Percentiles rank a stretch among this genome's conserved stretches.
These are phyloP conservation scores for Eilema griseolum DNA, from an alignment of 2,888 invertebrate species.

Conservation along the genomic window DNA sequence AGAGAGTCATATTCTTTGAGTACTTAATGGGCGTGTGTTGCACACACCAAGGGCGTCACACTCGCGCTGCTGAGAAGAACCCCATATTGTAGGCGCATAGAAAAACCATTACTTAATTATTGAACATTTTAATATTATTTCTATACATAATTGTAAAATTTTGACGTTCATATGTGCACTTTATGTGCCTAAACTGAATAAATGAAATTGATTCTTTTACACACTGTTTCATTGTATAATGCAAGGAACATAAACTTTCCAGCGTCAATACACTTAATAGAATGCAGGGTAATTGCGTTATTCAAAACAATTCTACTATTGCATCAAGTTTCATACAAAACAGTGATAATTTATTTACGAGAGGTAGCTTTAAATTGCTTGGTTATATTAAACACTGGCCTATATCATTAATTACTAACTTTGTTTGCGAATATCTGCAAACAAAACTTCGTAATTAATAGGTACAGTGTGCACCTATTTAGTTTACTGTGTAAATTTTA, in stretches of 20 bases:
- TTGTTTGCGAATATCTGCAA: slow-evolving; percentile 9
- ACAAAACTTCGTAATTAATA: slow-evolving; percentile 14
- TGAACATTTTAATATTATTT: no score
- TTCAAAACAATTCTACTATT: neutral
- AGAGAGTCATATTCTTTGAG: no score
- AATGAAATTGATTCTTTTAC: no score
- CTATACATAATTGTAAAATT: no score
- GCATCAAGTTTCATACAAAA: slow-evolving; percentile 1
- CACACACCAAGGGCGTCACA: no score
- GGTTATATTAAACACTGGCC: slow-evolving; percentile 15
- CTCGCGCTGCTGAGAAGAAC: no score
- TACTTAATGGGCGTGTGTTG: no score
- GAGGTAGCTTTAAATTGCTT: slow-evolving; percentile 13
- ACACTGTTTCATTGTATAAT: no score
- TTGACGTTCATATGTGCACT: no score
- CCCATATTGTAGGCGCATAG: no score
- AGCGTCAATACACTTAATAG: neutral
- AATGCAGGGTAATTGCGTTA: neutral
- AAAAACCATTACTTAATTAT: no score
- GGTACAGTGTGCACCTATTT: neutral
- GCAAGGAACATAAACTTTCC: neutral
- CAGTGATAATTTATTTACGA: slow-evolving; percentile 9
- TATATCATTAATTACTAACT: slow-evolving; percentile 13
- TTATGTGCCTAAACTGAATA: no score
- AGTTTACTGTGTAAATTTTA: neutral